Conservation (phyloP, 2,113 vertebrate genomes). For the Peromyscus maniculatus region DNA sequence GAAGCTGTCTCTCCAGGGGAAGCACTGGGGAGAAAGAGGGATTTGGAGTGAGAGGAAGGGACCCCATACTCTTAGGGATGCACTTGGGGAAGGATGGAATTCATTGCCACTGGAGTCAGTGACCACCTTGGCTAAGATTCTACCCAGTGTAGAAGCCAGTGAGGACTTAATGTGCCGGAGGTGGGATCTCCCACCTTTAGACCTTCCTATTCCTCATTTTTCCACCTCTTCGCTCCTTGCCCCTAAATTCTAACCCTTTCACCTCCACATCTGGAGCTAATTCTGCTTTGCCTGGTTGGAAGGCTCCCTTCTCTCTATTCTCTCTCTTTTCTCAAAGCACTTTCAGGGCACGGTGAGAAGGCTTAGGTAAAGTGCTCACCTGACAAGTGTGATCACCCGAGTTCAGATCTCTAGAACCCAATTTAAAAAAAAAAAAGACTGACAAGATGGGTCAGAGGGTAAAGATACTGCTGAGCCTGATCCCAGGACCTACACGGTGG, state of each 20-base stretch:
- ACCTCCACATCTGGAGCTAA: not conserved
- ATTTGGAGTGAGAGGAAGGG: not conserved
- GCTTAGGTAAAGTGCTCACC: not conserved
- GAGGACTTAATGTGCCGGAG: not conserved
- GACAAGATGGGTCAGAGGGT: not conserved
- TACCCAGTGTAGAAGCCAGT: not conserved
- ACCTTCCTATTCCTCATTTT: not conserved
- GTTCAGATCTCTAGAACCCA: not conserved
- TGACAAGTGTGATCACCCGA: not conserved
- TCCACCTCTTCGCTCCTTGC: not conserved
- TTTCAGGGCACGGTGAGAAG: not conserved
- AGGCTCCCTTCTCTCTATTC: not conserved
- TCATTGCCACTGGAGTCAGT: not conserved
- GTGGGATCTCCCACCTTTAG: fast-evolving
- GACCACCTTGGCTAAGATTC: not conserved
- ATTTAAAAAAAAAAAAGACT: not conserved
- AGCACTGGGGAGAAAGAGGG: slow-evolving; percentile 87
- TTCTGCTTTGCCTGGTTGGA: not conserved
- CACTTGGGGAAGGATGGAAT: not conserved
- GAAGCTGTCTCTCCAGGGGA: slow-evolving; percentile 93
- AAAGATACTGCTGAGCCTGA: not conserved
- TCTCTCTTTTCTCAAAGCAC: not conserved
- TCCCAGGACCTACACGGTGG: too few relatives aligned
- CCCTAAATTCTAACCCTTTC: not conserved
- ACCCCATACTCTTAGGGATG: not conserved